Conservation (phyloP, 2,888 invertebrate species). For the Galeruca laticollis region DNA sequence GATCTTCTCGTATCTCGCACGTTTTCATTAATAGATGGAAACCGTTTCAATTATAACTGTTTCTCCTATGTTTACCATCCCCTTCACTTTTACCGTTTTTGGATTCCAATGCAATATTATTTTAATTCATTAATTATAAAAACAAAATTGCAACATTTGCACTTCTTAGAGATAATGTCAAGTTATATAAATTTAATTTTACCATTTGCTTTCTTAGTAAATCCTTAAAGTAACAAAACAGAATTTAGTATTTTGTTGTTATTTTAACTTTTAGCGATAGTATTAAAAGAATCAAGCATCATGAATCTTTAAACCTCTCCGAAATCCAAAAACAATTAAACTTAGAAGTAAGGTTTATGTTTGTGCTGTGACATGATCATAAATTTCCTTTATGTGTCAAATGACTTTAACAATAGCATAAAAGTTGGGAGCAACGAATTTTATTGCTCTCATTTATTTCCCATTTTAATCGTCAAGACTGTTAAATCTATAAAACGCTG, state of each 20-base stretch:
- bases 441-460: constrained; percentile 23
- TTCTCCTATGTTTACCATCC: too few relatives aligned
- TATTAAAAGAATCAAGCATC: constrained; percentile 24
- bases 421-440: constrained; percentile 28
- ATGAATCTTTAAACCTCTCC: constrained; percentile 23
- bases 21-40: too few relatives aligned
- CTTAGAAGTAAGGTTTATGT: constrained; percentile 33
- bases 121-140: background rate
- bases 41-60: too few relatives aligned
- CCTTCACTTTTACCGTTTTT: too few relatives aligned
- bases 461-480: constrained; percentile 13
- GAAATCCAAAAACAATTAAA: constrained; percentile 36
- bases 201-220: constrained; percentile 8
- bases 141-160: background rate
- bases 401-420: constrained; percentile 43
- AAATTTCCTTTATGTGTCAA: constrained; percentile 40
- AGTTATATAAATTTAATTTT: constrained; percentile 6
- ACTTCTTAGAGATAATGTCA: constrained; percentile 17
- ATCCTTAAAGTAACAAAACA: constrained; percentile 18
- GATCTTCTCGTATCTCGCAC: too few relatives aligned
- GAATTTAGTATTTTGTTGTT: constrained; percentile 17
- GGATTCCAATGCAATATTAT: too few relatives aligned
- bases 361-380: constrained; percentile 33
- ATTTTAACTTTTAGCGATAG: constrained; percentile 19
- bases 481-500: constrained; percentile 21